Evolutionary conservation across 2,113 vertebrate genomes (phyloP).

Genomic region (Crocuta crocuta): DNA sequence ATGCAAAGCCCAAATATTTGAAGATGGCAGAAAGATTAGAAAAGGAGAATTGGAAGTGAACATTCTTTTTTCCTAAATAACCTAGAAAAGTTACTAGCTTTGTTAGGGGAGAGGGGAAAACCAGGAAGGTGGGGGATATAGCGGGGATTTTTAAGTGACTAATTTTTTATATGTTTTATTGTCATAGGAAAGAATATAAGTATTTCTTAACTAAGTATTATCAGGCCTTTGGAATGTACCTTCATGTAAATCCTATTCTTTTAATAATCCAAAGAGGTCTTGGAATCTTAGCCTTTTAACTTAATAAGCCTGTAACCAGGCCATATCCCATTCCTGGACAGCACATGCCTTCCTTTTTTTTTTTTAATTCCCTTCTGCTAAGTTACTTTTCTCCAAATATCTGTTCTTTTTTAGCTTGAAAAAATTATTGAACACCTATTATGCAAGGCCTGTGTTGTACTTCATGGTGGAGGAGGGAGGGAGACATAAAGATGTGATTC

Average conservation of each 20-base stretch:
- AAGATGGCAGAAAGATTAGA: conserved; percentile 28
- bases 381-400: background rate
- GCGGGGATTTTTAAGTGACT: background rate
- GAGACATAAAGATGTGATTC: background rate
- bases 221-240: background rate
- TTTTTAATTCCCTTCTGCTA: background rate
- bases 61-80: background rate
- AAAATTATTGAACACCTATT: background rate
- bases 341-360: background rate
- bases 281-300: background rate
- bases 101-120: background rate
- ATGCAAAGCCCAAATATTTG: conserved; percentile 25
- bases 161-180: background rate
- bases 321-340: too few species aligned
- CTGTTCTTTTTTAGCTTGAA: background rate
- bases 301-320: background rate
- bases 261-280: background rate
- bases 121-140: background rate
- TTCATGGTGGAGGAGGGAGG: background rate
- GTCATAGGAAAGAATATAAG: background rate
- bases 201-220: background rate
- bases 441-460: background rate
- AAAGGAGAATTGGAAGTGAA: conserved; percentile 39
- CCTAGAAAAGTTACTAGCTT: background rate
- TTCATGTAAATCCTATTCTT: background rate